Evolutionary conservation across 2,797 vertebrate species (phyloP).

Genomic region (Hippopotamyrus pictus): DNA sequence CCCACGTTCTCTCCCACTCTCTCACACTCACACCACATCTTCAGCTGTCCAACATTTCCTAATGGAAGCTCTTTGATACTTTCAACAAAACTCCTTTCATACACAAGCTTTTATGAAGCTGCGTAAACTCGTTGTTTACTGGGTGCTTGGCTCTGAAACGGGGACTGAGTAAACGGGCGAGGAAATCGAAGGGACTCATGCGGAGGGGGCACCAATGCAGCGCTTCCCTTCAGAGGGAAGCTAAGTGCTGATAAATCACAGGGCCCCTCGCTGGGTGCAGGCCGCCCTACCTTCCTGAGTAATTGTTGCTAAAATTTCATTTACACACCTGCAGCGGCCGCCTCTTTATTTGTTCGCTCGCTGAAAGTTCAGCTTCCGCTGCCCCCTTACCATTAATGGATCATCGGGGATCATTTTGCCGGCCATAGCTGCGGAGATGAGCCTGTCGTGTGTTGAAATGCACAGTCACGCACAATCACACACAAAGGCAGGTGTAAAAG

Average conservation of each 20-base stretch:
- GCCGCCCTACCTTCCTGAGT: conserved; percentile 11
- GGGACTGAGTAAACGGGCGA: not conserved
- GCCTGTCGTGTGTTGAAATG: not conserved
- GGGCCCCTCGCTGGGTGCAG: conserved; percentile 1
- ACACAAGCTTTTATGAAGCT: not conserved
- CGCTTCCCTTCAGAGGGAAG: not conserved
- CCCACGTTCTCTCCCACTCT: not conserved
- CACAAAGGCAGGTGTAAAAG: not conserved
- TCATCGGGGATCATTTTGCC: conserved; percentile 16
- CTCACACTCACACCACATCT: not conserved
- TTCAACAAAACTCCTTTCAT: not conserved
- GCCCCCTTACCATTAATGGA: conserved; percentile 12
- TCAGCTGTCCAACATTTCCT: not conserved
- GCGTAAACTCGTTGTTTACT: not conserved
- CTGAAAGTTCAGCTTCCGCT: not conserved
- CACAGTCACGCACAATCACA: not conserved
- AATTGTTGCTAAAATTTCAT: conserved; percentile 26
- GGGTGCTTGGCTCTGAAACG: not conserved
- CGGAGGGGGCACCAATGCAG: not conserved
- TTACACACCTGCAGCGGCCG: conserved; percentile 15
- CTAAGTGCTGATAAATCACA: conserved; percentile 8
- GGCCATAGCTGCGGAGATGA: not conserved
- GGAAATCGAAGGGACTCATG: not conserved
- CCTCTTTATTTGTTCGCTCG: conserved; percentile 10
- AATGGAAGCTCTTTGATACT: not conserved